phyloP scores from a whole-genome alignment of 2,888 invertebrate genomes.

The Chaetogeoica ovagalla region DNA sequence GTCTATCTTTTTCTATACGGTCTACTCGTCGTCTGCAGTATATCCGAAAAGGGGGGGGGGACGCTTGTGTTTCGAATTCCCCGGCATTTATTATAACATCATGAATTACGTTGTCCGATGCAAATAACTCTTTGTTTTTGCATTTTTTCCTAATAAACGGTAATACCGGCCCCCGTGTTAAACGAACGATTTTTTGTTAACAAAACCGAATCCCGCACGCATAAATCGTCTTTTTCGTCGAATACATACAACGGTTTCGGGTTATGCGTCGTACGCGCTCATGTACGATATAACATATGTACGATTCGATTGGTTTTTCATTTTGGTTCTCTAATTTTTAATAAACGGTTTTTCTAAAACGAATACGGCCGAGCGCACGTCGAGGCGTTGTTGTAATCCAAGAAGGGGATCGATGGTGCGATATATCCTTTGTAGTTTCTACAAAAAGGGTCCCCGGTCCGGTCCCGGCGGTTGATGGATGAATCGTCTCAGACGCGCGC shows the following conservation, averaged over 20 bases:
- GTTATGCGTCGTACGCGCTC: too few species aligned
- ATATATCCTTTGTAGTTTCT: slow-evolving; percentile 21
- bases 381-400: slow-evolving; percentile 37
- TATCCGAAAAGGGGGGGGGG: not conserved
- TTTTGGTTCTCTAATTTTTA: slow-evolving; percentile 15
- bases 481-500: slow-evolving; percentile 36
- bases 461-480: slow-evolving; percentile 40
- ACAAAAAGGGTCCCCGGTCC: slow-evolving; percentile 32
- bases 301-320: not conserved
- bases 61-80: not conserved
- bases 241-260: too few species aligned
- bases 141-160: too few species aligned
- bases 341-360: slow-evolving; percentile 26
- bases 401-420: slow-evolving; percentile 39
- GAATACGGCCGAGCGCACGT: slow-evolving; percentile 42
- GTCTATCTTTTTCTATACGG: not conserved
- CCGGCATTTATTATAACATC: not conserved
- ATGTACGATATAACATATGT: not conserved
- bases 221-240: too few species aligned
- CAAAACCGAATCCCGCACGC: too few species aligned
- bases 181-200: too few species aligned
- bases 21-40: not conserved
- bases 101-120: too few species aligned
- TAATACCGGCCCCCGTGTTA: too few species aligned
- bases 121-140: too few species aligned